A percentile compares a stretch with the other conserved stretches of the same genome.
Evolutionary conservation across 2,113 vertebrate species (phyloP).

Genomic region (Muscicapa adusta): DNA sequence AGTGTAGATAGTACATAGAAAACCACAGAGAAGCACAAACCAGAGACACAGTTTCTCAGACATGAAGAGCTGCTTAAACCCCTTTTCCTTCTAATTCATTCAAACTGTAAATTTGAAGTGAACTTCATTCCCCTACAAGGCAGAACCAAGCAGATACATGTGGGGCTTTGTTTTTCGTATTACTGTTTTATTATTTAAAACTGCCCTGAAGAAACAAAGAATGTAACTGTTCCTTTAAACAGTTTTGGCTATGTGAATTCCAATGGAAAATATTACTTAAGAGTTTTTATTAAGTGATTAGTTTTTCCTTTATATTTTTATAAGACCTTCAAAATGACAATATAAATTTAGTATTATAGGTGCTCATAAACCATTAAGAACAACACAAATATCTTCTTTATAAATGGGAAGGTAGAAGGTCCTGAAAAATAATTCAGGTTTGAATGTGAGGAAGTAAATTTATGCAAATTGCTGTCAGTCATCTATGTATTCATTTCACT

Average conservation of each 20-base stretch:
- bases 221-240: neutral
- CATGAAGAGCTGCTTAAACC: neutral
- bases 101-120: neutral
- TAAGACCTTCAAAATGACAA: conserved; percentile 1
- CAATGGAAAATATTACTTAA: neutral
- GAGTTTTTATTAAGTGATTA: conserved; percentile 4
- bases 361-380: conserved; percentile 42
- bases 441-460: conserved; percentile 33
- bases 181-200: neutral
- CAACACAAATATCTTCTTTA: conserved; percentile 32
- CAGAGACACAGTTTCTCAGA: neutral
- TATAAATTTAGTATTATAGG: conserved; percentile 27
- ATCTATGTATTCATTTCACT: conserved; percentile 40
- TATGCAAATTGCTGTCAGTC: conserved; percentile 57
- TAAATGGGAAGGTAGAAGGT: conserved; percentile 22
- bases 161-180: rapidly evolving
- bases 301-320: conserved; percentile 25
- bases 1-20: neutral
- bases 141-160: neutral
- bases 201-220: neutral
- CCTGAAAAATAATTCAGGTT: conserved; percentile 43
- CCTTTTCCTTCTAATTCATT: neutral
- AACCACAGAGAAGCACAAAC: neutral
- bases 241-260: neutral
- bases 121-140: neutral